These are phyloP conservation scores for Timema podura DNA, from an alignment of 2,888 invertebrate species.

Conservation along the genomic window DNA sequence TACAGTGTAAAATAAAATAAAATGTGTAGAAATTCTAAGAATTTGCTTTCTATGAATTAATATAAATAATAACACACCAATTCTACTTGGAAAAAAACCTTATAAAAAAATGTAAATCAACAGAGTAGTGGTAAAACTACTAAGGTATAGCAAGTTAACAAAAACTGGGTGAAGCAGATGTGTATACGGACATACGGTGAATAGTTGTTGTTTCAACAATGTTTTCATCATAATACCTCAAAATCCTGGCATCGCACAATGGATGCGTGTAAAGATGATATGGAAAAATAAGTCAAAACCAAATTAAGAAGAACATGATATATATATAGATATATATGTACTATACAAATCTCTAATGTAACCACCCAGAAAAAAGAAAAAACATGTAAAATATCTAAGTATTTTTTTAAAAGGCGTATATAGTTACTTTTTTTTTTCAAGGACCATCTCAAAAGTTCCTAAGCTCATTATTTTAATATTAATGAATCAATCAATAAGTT, in stretches of 20 bases:
- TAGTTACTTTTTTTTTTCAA: slow-evolving; percentile 46
- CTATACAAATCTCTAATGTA: slow-evolving; percentile 1
- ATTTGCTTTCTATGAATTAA: slow-evolving; percentile 26
- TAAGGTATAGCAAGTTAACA: slow-evolving; percentile 19
- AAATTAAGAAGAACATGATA: slow-evolving; percentile 25
- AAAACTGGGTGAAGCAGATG: slow-evolving; percentile 18
- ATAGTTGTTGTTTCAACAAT: background rate
- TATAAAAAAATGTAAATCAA: slow-evolving; percentile 11
- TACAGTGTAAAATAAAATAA: slow-evolving; percentile 18
- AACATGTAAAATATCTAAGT: too few relatives aligned
- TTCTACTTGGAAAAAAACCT: slow-evolving; percentile 23
- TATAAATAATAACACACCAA: slow-evolving; percentile 26
- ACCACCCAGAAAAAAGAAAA: too few relatives aligned
- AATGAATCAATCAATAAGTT: slow-evolving; percentile 27
- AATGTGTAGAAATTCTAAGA: slow-evolving; percentile 19
- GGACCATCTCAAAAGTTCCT: slow-evolving; percentile 94
- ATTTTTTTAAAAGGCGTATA: too few relatives aligned
- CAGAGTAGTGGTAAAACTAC: slow-evolving; percentile 22
- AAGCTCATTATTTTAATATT: slow-evolving; percentile 47
- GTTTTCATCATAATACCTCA: slow-evolving; percentile 60
- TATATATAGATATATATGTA: slow-evolving; percentile 2
- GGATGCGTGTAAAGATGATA: slow-evolving; percentile 54
- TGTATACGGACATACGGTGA: slow-evolving; percentile 16
- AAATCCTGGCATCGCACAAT: slow-evolving; percentile 65
- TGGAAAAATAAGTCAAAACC: slow-evolving; percentile 52